Evolutionary conservation across 2,888 invertebrate genomes (phyloP).

Genomic region (Eupithecia subfuscata): DNA sequence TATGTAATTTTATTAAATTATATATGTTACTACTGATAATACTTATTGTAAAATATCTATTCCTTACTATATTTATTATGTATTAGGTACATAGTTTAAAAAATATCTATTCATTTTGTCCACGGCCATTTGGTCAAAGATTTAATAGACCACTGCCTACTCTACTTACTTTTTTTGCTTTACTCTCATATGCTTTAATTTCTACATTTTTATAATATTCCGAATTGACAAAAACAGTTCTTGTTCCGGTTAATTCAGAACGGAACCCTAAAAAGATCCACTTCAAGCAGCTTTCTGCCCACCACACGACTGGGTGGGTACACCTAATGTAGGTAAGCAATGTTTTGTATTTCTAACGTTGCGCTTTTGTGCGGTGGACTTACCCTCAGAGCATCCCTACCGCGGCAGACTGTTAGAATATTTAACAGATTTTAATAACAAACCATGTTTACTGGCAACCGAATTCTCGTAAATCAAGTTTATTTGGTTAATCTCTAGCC

Average conservation of each 20-base stretch:
- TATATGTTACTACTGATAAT: no score
- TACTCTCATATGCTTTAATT: neutral
- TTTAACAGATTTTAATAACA: conserved; percentile 58
- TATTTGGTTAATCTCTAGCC: conserved; percentile 34
- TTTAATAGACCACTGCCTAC: neutral
- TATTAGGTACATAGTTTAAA: neutral
- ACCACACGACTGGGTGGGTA: neutral
- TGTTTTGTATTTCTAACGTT: conserved; percentile 11
- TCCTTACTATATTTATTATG: no score
- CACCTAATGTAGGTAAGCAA: neutral
- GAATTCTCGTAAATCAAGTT: conserved; percentile 48
- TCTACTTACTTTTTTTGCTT: neutral
- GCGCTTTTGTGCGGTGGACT: neutral
- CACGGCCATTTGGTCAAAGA: neutral
- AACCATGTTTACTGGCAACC: conserved; percentile 49
- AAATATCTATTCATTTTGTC: neutral
- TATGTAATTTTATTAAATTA: no score
- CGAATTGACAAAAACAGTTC: neutral
- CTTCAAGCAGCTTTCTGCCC: neutral
- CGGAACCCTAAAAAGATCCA: neutral
- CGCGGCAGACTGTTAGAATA: conserved; percentile 51
- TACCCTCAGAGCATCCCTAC: conserved; percentile 23
- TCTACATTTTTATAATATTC: neutral
- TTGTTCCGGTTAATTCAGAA: neutral
- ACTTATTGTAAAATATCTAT: no score